phyloP scores from a whole-genome alignment of 2,888 invertebrate genomes.

The Epirrhoe alternata region DNA sequence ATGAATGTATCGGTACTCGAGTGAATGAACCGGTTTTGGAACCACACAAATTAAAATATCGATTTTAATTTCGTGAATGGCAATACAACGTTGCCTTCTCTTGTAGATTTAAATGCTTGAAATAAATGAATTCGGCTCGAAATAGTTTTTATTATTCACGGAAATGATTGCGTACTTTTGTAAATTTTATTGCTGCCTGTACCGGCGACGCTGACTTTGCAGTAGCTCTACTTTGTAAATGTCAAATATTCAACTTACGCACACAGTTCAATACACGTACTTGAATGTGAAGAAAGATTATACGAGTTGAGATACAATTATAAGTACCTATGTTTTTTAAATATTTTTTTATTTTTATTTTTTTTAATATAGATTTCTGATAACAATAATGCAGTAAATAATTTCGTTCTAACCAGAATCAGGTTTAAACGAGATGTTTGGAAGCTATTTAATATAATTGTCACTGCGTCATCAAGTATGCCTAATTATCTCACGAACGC shows the following conservation, averaged over 20 bases:
- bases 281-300: no score
- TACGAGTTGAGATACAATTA: no score
- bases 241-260: not conserved
- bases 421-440: not conserved
- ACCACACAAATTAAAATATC: conserved; percentile 28
- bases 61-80: conserved; percentile 42
- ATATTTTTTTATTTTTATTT: no score
- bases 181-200: conserved; percentile 48
- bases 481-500: conserved; percentile 12
- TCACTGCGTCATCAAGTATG: not conserved
- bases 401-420: not conserved
- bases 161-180: conserved; percentile 47
- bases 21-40: conserved; percentile 10
- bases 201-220: not conserved
- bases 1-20: not conserved
- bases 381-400: no score
- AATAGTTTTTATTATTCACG: conserved; percentile 47
- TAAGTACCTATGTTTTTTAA: no score
- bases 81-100: conserved; percentile 43
- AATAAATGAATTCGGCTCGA: conserved; percentile 39
- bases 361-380: no score
- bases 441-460: not conserved
- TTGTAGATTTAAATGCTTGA: conserved; percentile 41
- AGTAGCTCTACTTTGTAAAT: not conserved
- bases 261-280: not conserved